Evolutionary conservation across 2,113 vertebrate genomes (phyloP), one percentile per base, ranked within the genome.

Genomic region (Labeo catla): DNA sequence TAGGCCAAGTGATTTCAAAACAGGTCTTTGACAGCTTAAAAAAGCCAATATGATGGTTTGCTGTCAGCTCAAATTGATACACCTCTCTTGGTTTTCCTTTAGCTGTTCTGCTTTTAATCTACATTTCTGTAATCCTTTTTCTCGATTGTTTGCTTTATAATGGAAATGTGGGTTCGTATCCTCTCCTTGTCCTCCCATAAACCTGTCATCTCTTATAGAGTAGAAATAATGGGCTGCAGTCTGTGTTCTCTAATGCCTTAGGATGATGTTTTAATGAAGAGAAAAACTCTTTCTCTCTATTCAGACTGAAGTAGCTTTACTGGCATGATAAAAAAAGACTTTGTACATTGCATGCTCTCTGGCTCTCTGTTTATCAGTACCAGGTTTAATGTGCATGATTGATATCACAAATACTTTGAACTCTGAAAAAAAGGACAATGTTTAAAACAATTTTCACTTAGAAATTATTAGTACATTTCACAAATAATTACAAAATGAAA

Each of bases 1-100:
- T 36, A 45, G 54, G 54, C n/a, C 78, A 81, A 57, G 59, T 65
- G 78, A 65, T 81, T 16, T 63, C 78, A 79, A 76, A 52, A 74
- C 47, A 76, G 50, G 74, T 52, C 13, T 16, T 10, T 52, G 47
- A 76, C 74, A 34, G 74, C 49, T 19, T 54, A 50, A 52, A 11
- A 52, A 77, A 77, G 12, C 3, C 19, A 59, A 50, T 54, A 21
- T 47, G n/a, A 63, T 81, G 78, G 8, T 65, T 65, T 81, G 78
- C 45, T 65, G 57, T 63, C 39, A 47, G 3, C 13, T 81, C 3
- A 65, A 47, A 47, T 6, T 47, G 43, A 15, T 47, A 21, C 11
- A 43, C 34, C 6, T 63, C 11, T 34, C 12, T 59, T 77, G 16
- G 15, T 39, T 79, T 13, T 16, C 10, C 52, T 23, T n/a, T 23